A percentile compares a stretch with the other conserved stretches of the same genome.
These are phyloP conservation scores for Apostichopus parvimensis DNA, from an alignment of 35 echinoderm and acorn worm species.

Conservation along the genomic window DNA sequence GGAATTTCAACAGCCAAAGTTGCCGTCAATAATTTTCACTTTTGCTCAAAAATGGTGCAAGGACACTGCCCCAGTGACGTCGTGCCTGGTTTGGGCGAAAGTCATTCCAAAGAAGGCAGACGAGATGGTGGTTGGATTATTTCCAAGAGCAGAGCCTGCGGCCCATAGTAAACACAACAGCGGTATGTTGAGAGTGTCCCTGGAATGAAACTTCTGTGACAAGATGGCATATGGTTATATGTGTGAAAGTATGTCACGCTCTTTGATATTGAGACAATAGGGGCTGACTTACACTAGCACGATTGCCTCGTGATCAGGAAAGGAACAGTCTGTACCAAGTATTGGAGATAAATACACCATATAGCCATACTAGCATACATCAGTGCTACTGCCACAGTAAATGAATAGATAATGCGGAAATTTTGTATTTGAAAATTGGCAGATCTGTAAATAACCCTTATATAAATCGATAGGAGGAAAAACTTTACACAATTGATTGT, in stretches of 20 bases:
- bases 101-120: slow-evolving; percentile 43
- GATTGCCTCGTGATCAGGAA: too few relatives aligned
- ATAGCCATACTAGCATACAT: too few relatives aligned
- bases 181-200: neutral
- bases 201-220: neutral
- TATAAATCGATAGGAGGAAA: too few relatives aligned
- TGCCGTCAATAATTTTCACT: slow-evolving; percentile 16
- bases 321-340: too few relatives aligned
- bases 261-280: too few relatives aligned
- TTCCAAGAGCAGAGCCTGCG: slow-evolving; percentile 14
- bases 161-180: slow-evolving; percentile 9
- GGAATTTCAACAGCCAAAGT: neutral
- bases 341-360: too few relatives aligned
- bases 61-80: neutral
- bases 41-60: slow-evolving; percentile 43
- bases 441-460: too few relatives aligned
- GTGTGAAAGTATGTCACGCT: neutral
- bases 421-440: too few relatives aligned
- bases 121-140: slow-evolving; percentile 31
- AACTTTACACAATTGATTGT: too few relatives aligned
- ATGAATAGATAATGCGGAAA: too few relatives aligned
- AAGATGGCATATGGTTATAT: neutral
- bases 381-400: too few relatives aligned
- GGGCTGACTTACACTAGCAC: too few relatives aligned
- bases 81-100: slow-evolving; percentile 28